Base-by-base conservation (phyloP, 2,888 invertebrate genomes). In the Agonopterix heracliana region DNA sequence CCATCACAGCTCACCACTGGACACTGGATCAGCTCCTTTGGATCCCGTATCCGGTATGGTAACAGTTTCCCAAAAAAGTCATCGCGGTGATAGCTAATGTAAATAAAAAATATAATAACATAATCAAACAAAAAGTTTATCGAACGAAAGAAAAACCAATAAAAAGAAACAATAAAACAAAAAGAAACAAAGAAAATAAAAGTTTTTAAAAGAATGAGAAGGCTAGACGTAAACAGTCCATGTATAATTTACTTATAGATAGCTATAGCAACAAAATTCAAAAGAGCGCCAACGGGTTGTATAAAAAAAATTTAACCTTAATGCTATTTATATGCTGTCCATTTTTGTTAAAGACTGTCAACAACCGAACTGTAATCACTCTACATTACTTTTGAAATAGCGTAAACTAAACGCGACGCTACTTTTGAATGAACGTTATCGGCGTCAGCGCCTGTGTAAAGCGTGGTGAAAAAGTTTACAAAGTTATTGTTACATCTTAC, bases 1-100 rank as follows among this genome's bases (percentile, higher is more conserved):
- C 95, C 95, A 90, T 95, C 95, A 90, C 95, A 96, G 89, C 90
- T 90, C 74, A 90, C 89, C 65, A 94, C 94, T 57, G 95, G 95
- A 78, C 95, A 95, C 88, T 94, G 93, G 81, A 94, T 91, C 78
- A 93, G 90, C 89, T 93, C 93, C 89, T 92, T 92, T 1, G 11
- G 9, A 77, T 93, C 93, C 75, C 92, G 91, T 71, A 91, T 89
- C 78, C 92, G 90, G 81, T 70, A 80, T 68, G 71, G 60, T 12
- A 41, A 61, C 70, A 78, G 69, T 73, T 77, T 79, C 65, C 76
- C 84, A 69, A 75, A 77, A 81, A 73, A 76, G 62, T 83, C 82
- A 61, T 85, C 83, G 57, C 78, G 80, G 53, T 73, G 74, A 64
- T 71, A 80, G 76, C 81, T 86, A 82, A 63, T 77, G 78, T 73